Base-by-base conservation (phyloP, 1,140 invertebrate species). In the Sitophilus oryzae region DNA sequence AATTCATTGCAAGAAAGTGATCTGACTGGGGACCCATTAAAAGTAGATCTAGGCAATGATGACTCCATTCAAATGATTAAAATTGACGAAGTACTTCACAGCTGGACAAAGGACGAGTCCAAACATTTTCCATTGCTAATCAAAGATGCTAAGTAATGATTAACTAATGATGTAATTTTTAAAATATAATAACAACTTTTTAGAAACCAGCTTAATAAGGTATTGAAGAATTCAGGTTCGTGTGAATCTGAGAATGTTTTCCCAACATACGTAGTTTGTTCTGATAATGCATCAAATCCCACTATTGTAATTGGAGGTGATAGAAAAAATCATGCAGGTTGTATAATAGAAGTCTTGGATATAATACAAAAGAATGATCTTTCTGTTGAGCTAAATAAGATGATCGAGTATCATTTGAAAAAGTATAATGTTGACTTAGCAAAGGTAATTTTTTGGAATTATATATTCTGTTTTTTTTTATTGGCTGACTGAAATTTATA, bases 11-110 rank as follows among this genome's bases (percentile, higher is more conserved):
- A 52, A 6, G 25, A 52, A 30, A 18, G 44, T 52, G 58, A 62
- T 16, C 21, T 62, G 23, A 60, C 61, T 49, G 61, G 61, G 10
- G 36, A 52, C 30, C 61, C 61, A 34, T 44, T 62, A 20, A 21
- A 62, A 57, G 52, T 56, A 4, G 54, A 60, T 51, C 45, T 62
- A 9, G 40, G 49, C 3, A 47, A 23, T 9, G 41, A 56, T 49
- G 15, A 59, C 52, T 22, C 37, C 3, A 23, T 25, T 10, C 6
- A 30, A n/a, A 22, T 48, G 35, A 1, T 43, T 15, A 36, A 25
- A 1, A 5, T 19, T 2, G 25, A 45, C 2, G 20, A 37, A 34
- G 16, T 25, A 11, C n/a, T 48, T 34, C 18, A 45, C 8, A 19
- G 22, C 25, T 62, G 60, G 60, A 21, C 48, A 14, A n/a, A 14